Base-by-base conservation (phyloP, 2,888 invertebrate species). In the Mythimna vitellina region DNA sequence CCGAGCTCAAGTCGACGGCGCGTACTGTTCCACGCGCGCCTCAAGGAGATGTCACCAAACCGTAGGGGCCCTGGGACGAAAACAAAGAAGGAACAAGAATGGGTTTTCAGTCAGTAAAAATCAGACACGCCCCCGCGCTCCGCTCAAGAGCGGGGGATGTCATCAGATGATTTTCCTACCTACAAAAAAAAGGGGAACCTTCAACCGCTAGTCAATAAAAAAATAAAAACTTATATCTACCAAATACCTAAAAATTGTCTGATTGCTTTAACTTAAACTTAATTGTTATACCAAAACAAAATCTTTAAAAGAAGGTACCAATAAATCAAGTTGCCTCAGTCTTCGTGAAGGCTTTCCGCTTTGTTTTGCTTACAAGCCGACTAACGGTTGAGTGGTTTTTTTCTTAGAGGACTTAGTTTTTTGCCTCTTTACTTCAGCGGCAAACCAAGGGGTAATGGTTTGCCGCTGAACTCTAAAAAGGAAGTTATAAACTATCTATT, bases 351-450 rank as follows among this genome's bases (percentile, higher is more conserved):
- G 54, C 53, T 71, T 67, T 67, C 29, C 51, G 38, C 63, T 76
- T 70, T 73, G 65, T 78, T 81, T 79, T 68, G 54, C 72, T 81
- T 69, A 58, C 62, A 62, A 66, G 22, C 42, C 32, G 46, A 70
- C 60, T 62, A 65, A 29, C 69, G 78, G 53, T 78, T 14, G 14
- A 81, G 65, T 29, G 65, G 58, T 35, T 66, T 76, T 82, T 72
- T 73, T 67, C 58, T 68, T 64, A 32, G 53, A 62, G 25, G 60
- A 53, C 60, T 65, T 42, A 61, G 62, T 66, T 81, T 76, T 80
- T 79, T 65, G 46, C 46, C n/a, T n/a, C n/a, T n/a, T n/a, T n/a
- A n/a, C n/a, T n/a, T n/a, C n/a, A n/a, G n/a, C n/a, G n/a, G n/a
- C n/a, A n/a, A n/a, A n/a, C n/a, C n/a, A n/a, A n/a, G n/a, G n/a